A percentile compares a stretch with the other conserved stretches of the same genome.
Evolutionary conservation across 1,140 invertebrate species (phyloP).

Genomic region (Drosophila tani): DNA sequence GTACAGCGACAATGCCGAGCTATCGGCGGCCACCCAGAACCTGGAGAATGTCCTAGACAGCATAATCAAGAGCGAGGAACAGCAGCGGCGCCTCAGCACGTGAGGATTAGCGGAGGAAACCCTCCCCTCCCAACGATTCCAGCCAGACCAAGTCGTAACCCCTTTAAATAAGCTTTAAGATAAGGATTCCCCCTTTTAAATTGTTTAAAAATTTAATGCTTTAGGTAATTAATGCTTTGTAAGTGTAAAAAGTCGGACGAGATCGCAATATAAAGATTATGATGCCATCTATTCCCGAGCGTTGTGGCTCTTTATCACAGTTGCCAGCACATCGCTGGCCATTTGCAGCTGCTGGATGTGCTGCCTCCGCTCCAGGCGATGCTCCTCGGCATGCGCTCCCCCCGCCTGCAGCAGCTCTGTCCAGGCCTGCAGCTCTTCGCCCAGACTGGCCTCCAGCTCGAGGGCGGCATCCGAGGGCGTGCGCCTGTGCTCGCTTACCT

Average conservation of each 20-base stretch:
- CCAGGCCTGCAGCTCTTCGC: conserved; percentile 49
- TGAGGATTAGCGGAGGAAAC: not conserved
- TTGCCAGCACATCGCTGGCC: conserved; percentile 49
- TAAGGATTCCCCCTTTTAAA: not conserved
- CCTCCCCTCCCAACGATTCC: not conserved
- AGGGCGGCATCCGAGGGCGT: conserved; percentile 17
- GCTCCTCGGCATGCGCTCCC: not conserved
- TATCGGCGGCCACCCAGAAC: conserved; percentile 80
- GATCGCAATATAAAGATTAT: conserved; percentile 12
- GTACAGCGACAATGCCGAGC: conserved; percentile 82
- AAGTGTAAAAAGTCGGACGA: conserved; percentile 5
- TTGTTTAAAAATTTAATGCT: conserved; percentile 3
- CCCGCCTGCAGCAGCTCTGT: conserved; percentile 3
- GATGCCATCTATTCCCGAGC: conserved; percentile 8
- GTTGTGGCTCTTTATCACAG: conserved; percentile 39
- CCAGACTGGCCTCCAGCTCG: conserved; percentile 44
- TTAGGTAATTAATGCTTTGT: no score
- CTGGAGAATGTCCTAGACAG: conserved; percentile 80
- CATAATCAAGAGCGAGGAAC: conserved; percentile 78
- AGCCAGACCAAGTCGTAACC: conserved; percentile 16
- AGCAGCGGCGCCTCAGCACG: conserved; percentile 57
- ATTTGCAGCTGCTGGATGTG: conserved; percentile 50
- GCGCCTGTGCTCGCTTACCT: conserved; percentile 14
- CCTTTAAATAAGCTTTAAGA: not conserved
- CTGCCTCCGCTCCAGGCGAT: not conserved